Evolutionary conservation across 2,797 vertebrate species (phyloP), one percentile per base, ranked within the genome.

Genomic region (Knipowitschia caucasica): DNA sequence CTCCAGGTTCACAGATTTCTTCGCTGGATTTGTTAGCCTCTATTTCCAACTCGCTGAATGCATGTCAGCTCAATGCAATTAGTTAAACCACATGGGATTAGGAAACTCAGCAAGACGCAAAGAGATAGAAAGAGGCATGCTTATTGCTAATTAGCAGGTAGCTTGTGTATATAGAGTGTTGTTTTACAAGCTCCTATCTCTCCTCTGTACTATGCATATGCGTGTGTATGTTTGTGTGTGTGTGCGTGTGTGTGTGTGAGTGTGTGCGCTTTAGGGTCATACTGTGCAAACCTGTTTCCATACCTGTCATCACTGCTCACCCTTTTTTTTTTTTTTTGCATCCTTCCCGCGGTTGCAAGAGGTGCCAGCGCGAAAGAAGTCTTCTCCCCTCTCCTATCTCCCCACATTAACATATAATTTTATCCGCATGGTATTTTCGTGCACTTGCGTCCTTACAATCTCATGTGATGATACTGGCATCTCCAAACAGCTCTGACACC

Each of bases 231-330:
- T 20, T 40, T 14, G 33, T 35, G 9, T 18, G 33, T 17, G 24
- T 23, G 39, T 66, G 69, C 53, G 65, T 26, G 53, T 46, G 43
- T 1, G 34, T 20, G 44, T 14, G 33, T 35, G 9, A n/a, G 33
- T 17, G 24, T 23, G 39, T 66, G 69, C 53, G 65, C 66, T 77
- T 78, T 77, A 73, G 83, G 80, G 84, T 83, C 83, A 85, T 52
- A 34, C 46, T 73, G 62, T 69, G 12, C 17, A 9, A 14, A 20
- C 26, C 74, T 78, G 75, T 77, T 79, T 79, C 75, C 78, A 80
- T 75, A 69, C 62, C 71, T 86, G 84, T 87, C 83, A 83, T 80
- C 78, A 71, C 80, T 69, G 81, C 64, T 85, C 84, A 82, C 76
- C 63, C 73, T 81, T 82, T 14, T 26, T 68, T 35, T 53, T 62